Base-by-base conservation (phyloP, 2,888 invertebrate species). In the Archips crataeganus region DNA sequence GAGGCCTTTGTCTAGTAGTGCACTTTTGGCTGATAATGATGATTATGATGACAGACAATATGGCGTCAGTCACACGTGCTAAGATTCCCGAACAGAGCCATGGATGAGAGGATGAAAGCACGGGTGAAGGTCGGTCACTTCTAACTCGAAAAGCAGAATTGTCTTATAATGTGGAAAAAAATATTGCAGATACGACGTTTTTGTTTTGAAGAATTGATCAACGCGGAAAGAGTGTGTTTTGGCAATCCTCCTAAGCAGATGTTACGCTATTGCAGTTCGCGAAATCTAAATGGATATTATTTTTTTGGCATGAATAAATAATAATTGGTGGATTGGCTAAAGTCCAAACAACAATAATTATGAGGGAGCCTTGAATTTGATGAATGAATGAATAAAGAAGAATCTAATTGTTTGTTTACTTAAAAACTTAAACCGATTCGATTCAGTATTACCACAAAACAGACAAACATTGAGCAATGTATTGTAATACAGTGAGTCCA, bases 191-290 rank as follows among this genome's bases (percentile, higher is more conserved):
- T 57, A 32, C 32, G 32, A 57, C 11, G 3, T 57, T 32, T n/a
- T 57, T 11, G 11, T 3, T 57, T 3, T 10, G 0, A 32, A 32
- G 4, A 2, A 11, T 57, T 11, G 32, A 54, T 36, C 23, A 23
- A 23, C 10, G 9, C 54, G 23, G 54, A 54, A 54, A 54, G 23
- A 54, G 54, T 54, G 49, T 51, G 23, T 62, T 15, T 69, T 70
- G 62, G 70, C 70, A 70, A 51, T 39, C 36, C n/a, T 70, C 70
- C 70, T 70, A 70, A 62, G 32, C 54, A 62, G 42, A 62, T 62
- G 70, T 62, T 70, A 51, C 32, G 51, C 49, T 60, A 42, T 42
- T 23, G 32, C 51, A 57, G 4, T 51, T 15, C 49, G 61, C 36
- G 13, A 51, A 62, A 70, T 42, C 11, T 49, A 42, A 36, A 60